Evolutionary conservation across 1,140 invertebrate species (phyloP).

Genomic region (Caenorhabditis brenneri): DNA sequence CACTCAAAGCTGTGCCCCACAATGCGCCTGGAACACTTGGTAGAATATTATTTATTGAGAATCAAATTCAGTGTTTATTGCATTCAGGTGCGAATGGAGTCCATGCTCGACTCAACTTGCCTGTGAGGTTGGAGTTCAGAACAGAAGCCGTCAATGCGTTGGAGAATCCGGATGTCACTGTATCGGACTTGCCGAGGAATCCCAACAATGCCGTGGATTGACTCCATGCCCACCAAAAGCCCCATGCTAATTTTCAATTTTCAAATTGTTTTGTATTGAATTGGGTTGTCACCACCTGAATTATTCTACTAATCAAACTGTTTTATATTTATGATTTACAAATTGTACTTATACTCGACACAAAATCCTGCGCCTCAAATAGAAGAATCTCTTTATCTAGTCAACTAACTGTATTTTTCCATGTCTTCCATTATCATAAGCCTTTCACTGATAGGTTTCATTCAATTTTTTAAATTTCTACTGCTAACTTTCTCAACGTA

Average conservation of each 20-base stretch:
- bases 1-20: slow-evolving; percentile 75
- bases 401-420: slow-evolving; percentile 26
- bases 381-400: slow-evolving; percentile 32
- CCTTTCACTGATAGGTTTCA: slow-evolving; percentile 12
- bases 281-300: not conserved
- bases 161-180: slow-evolving; percentile 56
- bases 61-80: not conserved
- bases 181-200: slow-evolving; percentile 50
- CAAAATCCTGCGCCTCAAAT: not conserved
- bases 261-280: not conserved
- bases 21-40: slow-evolving; percentile 53
- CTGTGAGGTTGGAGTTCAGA: slow-evolving; percentile 52
- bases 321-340: not conserved
- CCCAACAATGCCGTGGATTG: slow-evolving; percentile 50
- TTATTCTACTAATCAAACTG: not conserved
- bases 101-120: slow-evolving; percentile 44
- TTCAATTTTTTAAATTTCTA: not conserved
- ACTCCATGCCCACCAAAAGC: slow-evolving; percentile 44
- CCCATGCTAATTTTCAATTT: slow-evolving; percentile 41
- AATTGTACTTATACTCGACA: not conserved
- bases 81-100: slow-evolving; percentile 44
- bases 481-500: not conserved
- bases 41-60: not conserved
- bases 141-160: slow-evolving; percentile 54
- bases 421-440: not conserved